These are phyloP conservation scores for Melieria crassipennis DNA, from an alignment of 2,888 invertebrate species.

Conservation along the genomic window DNA sequence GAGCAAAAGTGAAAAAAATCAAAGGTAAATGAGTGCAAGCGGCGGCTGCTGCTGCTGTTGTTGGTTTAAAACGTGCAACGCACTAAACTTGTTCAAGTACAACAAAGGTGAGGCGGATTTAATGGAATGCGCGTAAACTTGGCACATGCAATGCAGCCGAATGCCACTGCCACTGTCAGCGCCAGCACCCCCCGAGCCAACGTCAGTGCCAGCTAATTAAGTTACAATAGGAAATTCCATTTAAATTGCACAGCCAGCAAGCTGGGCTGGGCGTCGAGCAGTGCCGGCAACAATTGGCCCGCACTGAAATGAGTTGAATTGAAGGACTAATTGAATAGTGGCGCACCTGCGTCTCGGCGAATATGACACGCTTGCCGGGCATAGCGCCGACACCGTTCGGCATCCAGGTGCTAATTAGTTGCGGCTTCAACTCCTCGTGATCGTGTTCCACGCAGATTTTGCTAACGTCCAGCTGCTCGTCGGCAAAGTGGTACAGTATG, in stretches of 20 bases:
- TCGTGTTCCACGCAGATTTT: constrained; percentile 85
- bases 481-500: constrained; percentile 64
- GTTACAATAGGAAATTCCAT: constrained; percentile 14
- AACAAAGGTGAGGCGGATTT: too few relatives aligned
- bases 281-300: not conserved
- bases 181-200: too few relatives aligned
- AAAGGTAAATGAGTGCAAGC: too few relatives aligned
- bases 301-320: not conserved
- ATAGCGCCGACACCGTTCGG: constrained; percentile 88
- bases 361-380: constrained; percentile 83
- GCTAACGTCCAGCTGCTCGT: constrained; percentile 60
- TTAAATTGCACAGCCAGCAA: constrained; percentile 6
- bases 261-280: not conserved
- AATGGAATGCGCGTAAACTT: too few relatives aligned
- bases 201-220: constrained; percentile 22
- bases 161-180: too few relatives aligned
- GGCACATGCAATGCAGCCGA: too few relatives aligned
- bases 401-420: constrained; percentile 90
- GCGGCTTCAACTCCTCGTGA: constrained; percentile 84
- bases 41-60: too few relatives aligned
- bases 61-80: too few relatives aligned
- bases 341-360: constrained; percentile 88
- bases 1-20: too few relatives aligned
- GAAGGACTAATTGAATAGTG: not conserved
- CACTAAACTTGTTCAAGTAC: too few relatives aligned